phyloP scores from a whole-genome alignment of 35 echinoderm and acorn worm species.

The Ophiothrix spiculata region DNA sequence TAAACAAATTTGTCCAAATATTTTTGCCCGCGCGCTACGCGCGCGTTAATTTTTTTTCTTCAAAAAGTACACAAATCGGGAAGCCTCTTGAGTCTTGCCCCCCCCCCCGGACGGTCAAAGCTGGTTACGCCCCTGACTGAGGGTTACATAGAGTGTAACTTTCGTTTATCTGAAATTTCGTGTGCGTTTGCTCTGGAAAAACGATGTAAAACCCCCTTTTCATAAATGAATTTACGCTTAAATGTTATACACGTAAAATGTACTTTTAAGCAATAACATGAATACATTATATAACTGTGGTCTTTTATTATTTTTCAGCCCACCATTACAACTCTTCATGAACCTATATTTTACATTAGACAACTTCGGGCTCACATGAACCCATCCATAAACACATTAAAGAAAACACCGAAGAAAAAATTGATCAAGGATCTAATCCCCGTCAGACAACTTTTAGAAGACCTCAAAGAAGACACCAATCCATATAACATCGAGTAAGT shows the following conservation, averaged over 20 bases:
- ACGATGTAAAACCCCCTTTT: neutral
- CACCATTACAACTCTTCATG: constrained; percentile 15
- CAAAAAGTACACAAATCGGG: too few relatives aligned
- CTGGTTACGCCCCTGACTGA: too few relatives aligned
- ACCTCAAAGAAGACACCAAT: constrained; percentile 47
- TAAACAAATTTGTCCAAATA: too few relatives aligned
- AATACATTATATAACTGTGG: neutral
- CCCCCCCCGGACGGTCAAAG: too few relatives aligned
- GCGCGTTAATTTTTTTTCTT: too few relatives aligned
- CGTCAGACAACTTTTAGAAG: constrained; percentile 7
- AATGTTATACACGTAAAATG: neutral
- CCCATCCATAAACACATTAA: constrained; percentile 35
- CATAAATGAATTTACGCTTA: neutral
- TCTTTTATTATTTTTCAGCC: constrained; percentile 10
- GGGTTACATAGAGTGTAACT: neutral
- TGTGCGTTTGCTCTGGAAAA: neutral
- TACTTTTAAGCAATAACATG: neutral
- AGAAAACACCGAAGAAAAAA: constrained; percentile 55
- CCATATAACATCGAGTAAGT: constrained; percentile 45
- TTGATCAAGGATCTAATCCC: constrained; percentile 37
- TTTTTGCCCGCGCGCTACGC: too few relatives aligned
- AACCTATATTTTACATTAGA: constrained; percentile 28
- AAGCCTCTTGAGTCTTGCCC: too few relatives aligned
- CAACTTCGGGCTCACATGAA: constrained; percentile 53
- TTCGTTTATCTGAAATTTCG: neutral